These are phyloP conservation scores for Cryptophagus acutangulus DNA, from an alignment of 2,888 invertebrate genomes.

Conservation along the genomic window DNA sequence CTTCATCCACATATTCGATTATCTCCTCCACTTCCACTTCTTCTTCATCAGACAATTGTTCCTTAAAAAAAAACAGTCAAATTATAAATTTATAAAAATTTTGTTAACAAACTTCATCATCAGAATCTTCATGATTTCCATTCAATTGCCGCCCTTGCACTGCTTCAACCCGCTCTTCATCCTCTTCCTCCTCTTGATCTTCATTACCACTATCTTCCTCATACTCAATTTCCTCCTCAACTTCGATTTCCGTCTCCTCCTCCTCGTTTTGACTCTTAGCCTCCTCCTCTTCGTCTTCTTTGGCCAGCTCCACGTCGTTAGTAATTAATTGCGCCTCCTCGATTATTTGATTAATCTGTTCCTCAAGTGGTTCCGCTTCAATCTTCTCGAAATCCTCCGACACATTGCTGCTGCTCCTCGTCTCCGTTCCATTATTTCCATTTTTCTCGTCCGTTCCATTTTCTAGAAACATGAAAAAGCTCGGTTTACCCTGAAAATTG, in stretches of 20 bases:
- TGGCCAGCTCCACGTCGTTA: constrained; percentile 22
- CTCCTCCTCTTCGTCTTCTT: constrained; percentile 8
- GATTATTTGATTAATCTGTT: constrained; percentile 40
- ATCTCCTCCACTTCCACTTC: constrained; percentile 29
- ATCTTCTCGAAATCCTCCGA: constrained; percentile 34
- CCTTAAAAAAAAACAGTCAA: constrained; percentile 14
- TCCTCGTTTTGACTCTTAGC: constrained; percentile 11
- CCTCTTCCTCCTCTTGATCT: constrained; percentile 19
- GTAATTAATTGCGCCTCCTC: constrained; percentile 45
- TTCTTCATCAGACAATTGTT: constrained; percentile 20
- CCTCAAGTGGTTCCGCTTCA: constrained; percentile 28
- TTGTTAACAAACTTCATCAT: background rate
- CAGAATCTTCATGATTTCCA: background rate
- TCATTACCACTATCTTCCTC: constrained; percentile 8
- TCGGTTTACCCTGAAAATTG: constrained; percentile 21
- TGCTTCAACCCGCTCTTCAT: constrained; percentile 15
- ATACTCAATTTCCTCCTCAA: constrained; percentile 9
- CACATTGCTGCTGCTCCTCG: constrained; percentile 30
- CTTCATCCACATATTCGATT: constrained; percentile 26
- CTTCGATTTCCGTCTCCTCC: constrained; percentile 8
- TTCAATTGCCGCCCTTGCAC: too few species aligned
- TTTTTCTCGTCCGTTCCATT: constrained; percentile 39
- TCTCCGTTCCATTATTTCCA: too few species aligned
- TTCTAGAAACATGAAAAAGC: constrained; percentile 29
- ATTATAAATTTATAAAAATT: too few species aligned